Evolutionary conservation across 2,888 invertebrate genomes (phyloP), one percentile per base, ranked within the genome.

Genomic region (Notodonta dromedarius): DNA sequence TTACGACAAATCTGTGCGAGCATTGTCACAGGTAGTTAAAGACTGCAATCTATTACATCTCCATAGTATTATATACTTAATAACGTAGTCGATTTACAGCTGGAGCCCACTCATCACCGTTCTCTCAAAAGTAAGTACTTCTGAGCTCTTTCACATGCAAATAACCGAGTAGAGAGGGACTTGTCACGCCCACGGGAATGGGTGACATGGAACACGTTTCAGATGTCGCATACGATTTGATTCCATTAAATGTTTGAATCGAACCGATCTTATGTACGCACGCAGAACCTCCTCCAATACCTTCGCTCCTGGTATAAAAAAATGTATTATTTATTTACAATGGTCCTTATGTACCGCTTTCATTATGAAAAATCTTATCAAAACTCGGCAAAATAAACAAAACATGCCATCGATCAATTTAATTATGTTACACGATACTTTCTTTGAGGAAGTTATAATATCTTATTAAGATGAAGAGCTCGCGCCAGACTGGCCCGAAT

Each of bases 211-310:
- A 87, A 86, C 84, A 82, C 85, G 86, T 88, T 88, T 90, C 84
- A 86, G 80, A 83, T 85, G 87, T 86, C 83, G 84, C 86, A 90
- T 87, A 83, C 81, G 79, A 86, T 88, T 89, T 83, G 80, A 85
- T 87, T 86, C 77, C 78, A 84, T 87, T 84, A 83, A 79, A 79
- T 72, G 69, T 60, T 60, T 62, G 14, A 63, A 62, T 51, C 12
- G n/a, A 50, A 58, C 46, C 40, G 32, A 16, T 50, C 16, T 5
- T 16, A 50, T 46, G n/a, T 46, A 46, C 46, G n/a, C 6, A 46
- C 13, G 11, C 13, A 46, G 5, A n/a, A 5, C 2, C 42, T 42
- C 9, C 9, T 42, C 9, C 42, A 42, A 42, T 9, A 11, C 42
- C 9, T 24, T 2, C 24, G 24, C 2, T 24, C 24, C 24, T 24